phyloP scores from a whole-genome alignment of 2,113 vertebrate species.

The Phocoena phocoena region DNA sequence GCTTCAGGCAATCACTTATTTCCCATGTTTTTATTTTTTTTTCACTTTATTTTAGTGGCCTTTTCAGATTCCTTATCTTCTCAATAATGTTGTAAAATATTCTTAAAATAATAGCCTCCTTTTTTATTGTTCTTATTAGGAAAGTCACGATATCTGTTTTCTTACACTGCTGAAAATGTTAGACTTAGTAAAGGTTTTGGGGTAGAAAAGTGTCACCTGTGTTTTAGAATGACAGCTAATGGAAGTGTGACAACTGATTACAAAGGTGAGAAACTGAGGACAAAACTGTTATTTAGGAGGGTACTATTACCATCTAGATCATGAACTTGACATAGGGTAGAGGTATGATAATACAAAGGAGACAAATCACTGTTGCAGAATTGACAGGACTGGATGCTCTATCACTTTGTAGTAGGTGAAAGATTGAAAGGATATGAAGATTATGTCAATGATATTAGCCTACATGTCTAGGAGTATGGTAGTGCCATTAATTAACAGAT shows the following conservation, averaged over 20 bases:
- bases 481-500: background rate
- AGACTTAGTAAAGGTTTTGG: background rate
- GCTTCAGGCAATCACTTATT: background rate
- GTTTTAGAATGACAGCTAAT: background rate
- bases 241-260: background rate
- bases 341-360: background rate
- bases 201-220: background rate
- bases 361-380: background rate
- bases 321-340: background rate
- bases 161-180: background rate
- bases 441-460: background rate
- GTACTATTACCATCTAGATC: background rate
- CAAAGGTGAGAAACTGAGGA: background rate
- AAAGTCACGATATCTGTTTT: background rate
- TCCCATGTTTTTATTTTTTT: background rate
- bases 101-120: background rate
- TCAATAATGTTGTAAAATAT: background rate
- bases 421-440: background rate
- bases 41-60: background rate
- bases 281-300: background rate
- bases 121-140: background rate
- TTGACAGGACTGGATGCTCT: background rate
- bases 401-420: background rate
- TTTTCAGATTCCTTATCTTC: background rate
- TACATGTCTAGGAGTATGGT: background rate